Conservation (phyloP, 2,797 vertebrate species). For the Zalophus californianus region DNA sequence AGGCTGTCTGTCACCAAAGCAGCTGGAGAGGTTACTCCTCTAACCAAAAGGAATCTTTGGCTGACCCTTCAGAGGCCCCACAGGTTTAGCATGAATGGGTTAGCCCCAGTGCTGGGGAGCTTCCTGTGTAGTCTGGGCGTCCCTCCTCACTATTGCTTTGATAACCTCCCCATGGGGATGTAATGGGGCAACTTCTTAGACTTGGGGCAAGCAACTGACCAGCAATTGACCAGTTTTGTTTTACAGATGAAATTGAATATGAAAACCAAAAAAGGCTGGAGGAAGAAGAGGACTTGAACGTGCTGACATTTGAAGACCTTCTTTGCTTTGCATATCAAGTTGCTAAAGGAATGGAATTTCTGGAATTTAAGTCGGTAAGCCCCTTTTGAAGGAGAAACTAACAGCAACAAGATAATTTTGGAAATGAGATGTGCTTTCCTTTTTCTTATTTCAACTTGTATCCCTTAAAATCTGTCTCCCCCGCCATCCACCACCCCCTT, state of each 20-base stretch:
- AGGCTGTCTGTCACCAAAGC: not conserved
- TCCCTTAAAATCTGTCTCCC: not conserved
- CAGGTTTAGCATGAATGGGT: not conserved
- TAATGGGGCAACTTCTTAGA: not conserved
- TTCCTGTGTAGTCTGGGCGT: not conserved
- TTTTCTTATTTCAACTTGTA: not conserved
- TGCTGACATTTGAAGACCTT: slow-evolving; percentile 96
- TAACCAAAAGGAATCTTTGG: not conserved
- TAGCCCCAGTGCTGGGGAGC: not conserved
- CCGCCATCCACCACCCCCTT: not conserved
- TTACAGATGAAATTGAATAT: slow-evolving; percentile 84
- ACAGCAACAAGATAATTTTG: slow-evolving; percentile 11
- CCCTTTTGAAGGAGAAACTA: slow-evolving; percentile 23
- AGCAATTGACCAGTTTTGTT: slow-evolving; percentile 53
- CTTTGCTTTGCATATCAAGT: slow-evolving; percentile 97
- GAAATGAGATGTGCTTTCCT: not conserved
- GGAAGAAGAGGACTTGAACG: slow-evolving; percentile 91
- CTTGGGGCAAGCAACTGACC: not conserved
- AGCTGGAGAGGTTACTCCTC: not conserved
- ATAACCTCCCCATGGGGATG: not conserved
- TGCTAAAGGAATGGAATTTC: slow-evolving; percentile 99
- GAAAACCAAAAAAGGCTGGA: slow-evolving; percentile 82
- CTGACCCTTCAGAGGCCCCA: not conserved
- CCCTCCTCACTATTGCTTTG: not conserved
- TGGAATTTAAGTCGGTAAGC: slow-evolving; percentile 95